Evolutionary conservation across 64 coral and sea anemone species (phyloP), one percentile per base, ranked within the genome.

Genomic region (Astreopora myriophthalma): DNA sequence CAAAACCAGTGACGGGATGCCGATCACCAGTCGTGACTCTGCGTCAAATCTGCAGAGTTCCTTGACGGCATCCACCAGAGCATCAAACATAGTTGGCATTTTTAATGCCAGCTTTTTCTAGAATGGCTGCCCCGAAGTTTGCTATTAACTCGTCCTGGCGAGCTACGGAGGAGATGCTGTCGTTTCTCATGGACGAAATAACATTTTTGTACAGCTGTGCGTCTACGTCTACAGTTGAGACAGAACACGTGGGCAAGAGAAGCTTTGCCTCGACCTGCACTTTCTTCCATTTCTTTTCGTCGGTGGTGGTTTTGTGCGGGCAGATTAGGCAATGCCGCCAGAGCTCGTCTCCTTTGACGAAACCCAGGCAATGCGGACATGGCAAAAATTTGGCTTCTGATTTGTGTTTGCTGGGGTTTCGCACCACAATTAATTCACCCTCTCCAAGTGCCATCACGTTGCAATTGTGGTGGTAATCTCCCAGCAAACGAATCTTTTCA

Each of bases 391-490:
- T 16, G 14, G 24, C 25, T 30, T 20, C 25, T 23, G 30, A 55
- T 55, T 13, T 55, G 3, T 79, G 20, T 71, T 91, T 71, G 65
- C 19, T 12, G 8, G 74, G 94, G 1, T 65, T 28, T 64, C 89
- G 38, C n/a, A 92, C 48, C 8, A 96, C 84, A 16, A 89, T 92
- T 0, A 92, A 40, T 73, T 92, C 75, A 7, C 94, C 89, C 17
- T 82, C 23, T 38, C 28, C 64, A 73, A 65, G 77, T 4, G 42
- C 68, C 29, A 87, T 11, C 7, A 86, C 83, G 39, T 92, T 75
- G 48, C 71, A 74, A 39, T 92, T 92, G 44, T 95, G 75, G 46
- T 92, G 94, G 37, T 87, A 95, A 37, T 95, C 89, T 14, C 94
- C 84, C 12, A 31, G 28, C 3, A 73, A 42, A 6, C 89, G 0